Percentiles rank a stretch among this genome's conserved stretches.
phyloP scores from a whole-genome alignment of 2,888 invertebrate species.

The Argyresthia goedartella region DNA sequence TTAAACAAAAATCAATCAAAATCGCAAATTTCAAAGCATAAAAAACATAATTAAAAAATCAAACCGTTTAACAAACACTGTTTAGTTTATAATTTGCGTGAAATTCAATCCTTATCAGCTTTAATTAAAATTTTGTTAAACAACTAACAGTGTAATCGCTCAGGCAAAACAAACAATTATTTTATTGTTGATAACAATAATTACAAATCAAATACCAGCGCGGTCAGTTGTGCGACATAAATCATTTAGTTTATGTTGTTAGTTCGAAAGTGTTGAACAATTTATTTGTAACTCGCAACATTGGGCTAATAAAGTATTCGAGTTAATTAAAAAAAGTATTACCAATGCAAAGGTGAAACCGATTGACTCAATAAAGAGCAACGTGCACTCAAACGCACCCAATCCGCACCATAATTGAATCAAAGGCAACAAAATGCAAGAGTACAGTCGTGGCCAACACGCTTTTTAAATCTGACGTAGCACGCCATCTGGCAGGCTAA shows the following conservation, averaged over 20 bases:
- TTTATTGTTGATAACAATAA: constrained; percentile 43
- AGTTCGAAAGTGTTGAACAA: constrained; percentile 37
- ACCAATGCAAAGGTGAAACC: constrained; percentile 25
- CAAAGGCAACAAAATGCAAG: constrained; percentile 47
- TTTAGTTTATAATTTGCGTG: constrained; percentile 64
- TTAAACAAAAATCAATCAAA: constrained; percentile 22
- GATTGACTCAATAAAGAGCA: constrained; percentile 37
- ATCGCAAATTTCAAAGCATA: not conserved
- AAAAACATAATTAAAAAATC: constrained; percentile 57
- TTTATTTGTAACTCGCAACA: constrained; percentile 41
- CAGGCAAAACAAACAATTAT: constrained; percentile 24
- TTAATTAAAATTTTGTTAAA: constrained; percentile 51
- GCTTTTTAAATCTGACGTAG: constrained; percentile 34
- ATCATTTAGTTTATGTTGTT: constrained; percentile 27
- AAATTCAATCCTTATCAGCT: constrained; percentile 56
- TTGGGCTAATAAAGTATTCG: constrained; percentile 70
- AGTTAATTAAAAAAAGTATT: constrained; percentile 62
- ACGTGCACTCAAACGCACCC: constrained; percentile 32
- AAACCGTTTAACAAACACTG: constrained; percentile 64
- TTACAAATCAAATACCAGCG: constrained; percentile 14
- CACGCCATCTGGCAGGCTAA: constrained; percentile 53
- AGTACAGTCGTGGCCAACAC: constrained; percentile 30
- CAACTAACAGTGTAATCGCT: constrained; percentile 25
- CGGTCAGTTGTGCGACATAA: not conserved
- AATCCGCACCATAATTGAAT: constrained; percentile 59